Percentiles rank a stretch among this genome's conserved stretches.
These are phyloP conservation scores for Acanthosoma haemorrhoidale DNA, from an alignment of 2,888 invertebrate genomes.

Conservation along the genomic window DNA sequence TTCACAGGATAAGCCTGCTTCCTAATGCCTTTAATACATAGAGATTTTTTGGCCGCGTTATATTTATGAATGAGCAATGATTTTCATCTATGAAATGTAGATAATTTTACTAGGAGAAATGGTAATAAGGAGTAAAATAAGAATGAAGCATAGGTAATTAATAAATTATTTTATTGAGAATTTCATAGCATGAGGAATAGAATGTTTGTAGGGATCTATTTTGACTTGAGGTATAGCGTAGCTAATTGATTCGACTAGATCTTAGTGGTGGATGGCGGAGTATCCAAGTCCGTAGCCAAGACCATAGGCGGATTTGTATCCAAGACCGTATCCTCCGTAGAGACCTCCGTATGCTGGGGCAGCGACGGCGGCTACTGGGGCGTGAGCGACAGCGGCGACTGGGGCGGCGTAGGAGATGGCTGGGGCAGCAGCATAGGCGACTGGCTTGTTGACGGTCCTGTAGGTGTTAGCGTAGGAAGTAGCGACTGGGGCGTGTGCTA, in stretches of 20 bases:
- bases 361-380: constrained; percentile 1
- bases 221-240: neutral
- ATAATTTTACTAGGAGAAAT: neutral
- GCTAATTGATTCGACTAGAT: too few species aligned
- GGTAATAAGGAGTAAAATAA: neutral
- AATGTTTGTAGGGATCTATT: neutral
- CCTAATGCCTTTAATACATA: too few species aligned
- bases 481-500: constrained; percentile 44
- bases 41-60: too few species aligned
- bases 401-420: neutral
- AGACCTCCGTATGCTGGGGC: constrained; percentile 15
- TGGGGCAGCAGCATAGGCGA: constrained; percentile 17
- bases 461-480: constrained; percentile 62
- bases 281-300: constrained; percentile 3
- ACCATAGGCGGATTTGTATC: constrained; percentile 9
- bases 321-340: constrained; percentile 11
- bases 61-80: too few species aligned
- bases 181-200: too few species aligned
- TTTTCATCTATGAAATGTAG: too few species aligned
- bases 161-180: neutral
- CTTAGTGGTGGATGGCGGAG: neutral
- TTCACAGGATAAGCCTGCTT: too few species aligned
- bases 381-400: constrained; percentile 16
- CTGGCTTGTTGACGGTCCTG: constrained; percentile 48
- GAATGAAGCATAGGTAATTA: too few species aligned